These are phyloP conservation scores for Etia nguti DNA, from an alignment of 2,113 vertebrate genomes.

Conservation along the genomic window DNA sequence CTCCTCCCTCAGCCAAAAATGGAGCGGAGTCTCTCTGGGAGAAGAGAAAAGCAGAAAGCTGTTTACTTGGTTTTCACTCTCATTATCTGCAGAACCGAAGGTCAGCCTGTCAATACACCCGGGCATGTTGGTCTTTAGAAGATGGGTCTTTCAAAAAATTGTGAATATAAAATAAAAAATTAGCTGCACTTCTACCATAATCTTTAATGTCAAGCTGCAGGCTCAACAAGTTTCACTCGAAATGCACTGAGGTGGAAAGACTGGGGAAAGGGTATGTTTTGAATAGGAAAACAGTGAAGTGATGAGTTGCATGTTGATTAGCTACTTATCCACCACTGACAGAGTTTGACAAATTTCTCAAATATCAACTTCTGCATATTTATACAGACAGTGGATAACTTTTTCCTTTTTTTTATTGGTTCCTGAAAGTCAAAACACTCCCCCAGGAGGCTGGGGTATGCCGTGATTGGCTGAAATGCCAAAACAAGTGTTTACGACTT, in stretches of 20 bases:
- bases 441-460: not conserved
- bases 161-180: not conserved
- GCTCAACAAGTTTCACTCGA: not conserved
- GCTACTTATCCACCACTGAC: not conserved
- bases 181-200: constrained; percentile 4
- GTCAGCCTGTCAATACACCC: constrained; percentile 36
- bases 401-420: not conserved
- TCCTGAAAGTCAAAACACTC: not conserved
- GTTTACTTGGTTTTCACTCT: constrained; percentile 46
- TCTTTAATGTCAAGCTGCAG: constrained; percentile 28
- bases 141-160: constrained; percentile 6
- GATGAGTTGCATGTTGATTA: constrained; percentile 39
- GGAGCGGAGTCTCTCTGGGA: not conserved
- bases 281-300: not conserved
- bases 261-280: not conserved
- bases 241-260: not conserved
- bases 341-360: not conserved
- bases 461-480: not conserved
- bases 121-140: not conserved
- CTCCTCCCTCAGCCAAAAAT: not conserved
- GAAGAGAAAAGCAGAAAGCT: not conserved
- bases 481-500: not conserved
- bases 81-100: constrained; percentile 43
- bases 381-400: not conserved
- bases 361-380: constrained; percentile 52